Evolutionary conservation across 2,113 vertebrate species (phyloP).

Genomic region (Gobius niger): DNA sequence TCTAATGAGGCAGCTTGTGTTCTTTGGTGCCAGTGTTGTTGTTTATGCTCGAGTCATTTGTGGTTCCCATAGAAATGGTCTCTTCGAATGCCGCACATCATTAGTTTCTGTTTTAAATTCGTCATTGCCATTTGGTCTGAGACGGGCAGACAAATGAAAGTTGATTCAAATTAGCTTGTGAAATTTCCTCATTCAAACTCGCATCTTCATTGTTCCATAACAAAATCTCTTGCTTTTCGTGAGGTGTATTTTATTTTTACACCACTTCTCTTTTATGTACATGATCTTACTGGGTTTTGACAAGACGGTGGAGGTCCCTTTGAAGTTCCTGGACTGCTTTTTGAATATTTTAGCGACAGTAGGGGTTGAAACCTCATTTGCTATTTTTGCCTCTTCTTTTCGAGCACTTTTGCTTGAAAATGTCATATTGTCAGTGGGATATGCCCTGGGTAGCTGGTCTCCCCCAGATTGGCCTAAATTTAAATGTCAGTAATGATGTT

Average conservation of each 20-base stretch:
- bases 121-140: conserved; percentile 51
- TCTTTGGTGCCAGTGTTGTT: conserved; percentile 43
- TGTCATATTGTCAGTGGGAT: conserved; percentile 58
- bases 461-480: conserved; percentile 56
- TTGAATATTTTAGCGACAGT: conserved; percentile 50
- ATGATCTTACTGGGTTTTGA: conserved; percentile 25
- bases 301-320: conserved; percentile 41
- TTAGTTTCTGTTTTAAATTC: conserved; percentile 61
- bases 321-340: conserved; percentile 40
- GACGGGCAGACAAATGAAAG: conserved; percentile 34
- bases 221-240: neutral
- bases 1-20: conserved; percentile 68
- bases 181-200: conserved; percentile 36
- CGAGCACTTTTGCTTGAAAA: conserved; percentile 37
- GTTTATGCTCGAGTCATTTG: conserved; percentile 60
- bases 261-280: conserved; percentile 11
- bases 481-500: conserved; percentile 60
- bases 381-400: conserved; percentile 38
- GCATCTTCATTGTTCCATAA: conserved; percentile 18
- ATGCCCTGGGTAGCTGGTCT: conserved; percentile 40
- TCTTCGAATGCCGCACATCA: conserved; percentile 58
- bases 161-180: conserved; percentile 58
- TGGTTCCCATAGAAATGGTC: conserved; percentile 64
- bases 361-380: conserved; percentile 46
- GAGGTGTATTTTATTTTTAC: conserved; percentile 13